These are phyloP conservation scores for Eupsittula cactorum DNA, from an alignment of 2,113 vertebrate genomes.

Conservation along the genomic window DNA sequence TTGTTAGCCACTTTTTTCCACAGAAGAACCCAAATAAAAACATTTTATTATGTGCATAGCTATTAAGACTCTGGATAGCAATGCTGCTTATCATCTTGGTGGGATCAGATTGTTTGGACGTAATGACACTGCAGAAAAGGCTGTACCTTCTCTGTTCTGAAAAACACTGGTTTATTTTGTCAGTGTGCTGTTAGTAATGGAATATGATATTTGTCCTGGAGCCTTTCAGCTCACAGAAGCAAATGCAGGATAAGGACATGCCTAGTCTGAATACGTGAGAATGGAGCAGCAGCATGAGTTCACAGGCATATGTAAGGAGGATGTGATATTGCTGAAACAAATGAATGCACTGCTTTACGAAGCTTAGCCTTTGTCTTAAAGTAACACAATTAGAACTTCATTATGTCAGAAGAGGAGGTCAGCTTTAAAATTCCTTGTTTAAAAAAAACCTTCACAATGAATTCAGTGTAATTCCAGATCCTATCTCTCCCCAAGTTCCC, in stretches of 20 bases:
- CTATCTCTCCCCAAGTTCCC: background rate
- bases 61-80: background rate
- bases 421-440: slow-evolving; percentile 28
- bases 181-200: background rate
- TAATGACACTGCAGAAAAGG: background rate
- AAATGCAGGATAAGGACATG: background rate
- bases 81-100: background rate
- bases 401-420: slow-evolving; percentile 53
- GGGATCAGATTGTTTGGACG: background rate
- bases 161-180: background rate
- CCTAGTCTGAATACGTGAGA: slow-evolving; percentile 5
- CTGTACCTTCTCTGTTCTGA: background rate
- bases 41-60: background rate
- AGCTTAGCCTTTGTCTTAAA: slow-evolving; percentile 37
- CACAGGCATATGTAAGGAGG: background rate
- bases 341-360: background rate
- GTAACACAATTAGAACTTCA: background rate
- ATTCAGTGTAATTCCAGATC: slow-evolving; percentile 41
- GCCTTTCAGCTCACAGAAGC: background rate
- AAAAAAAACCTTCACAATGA: slow-evolving; percentile 34
- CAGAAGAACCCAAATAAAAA: background rate
- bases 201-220: background rate
- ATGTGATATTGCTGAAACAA: slow-evolving; percentile 31
- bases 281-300: background rate
- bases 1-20: background rate